Base-by-base conservation (phyloP, 2,888 invertebrate species). In the Zonitis immaculata region DNA sequence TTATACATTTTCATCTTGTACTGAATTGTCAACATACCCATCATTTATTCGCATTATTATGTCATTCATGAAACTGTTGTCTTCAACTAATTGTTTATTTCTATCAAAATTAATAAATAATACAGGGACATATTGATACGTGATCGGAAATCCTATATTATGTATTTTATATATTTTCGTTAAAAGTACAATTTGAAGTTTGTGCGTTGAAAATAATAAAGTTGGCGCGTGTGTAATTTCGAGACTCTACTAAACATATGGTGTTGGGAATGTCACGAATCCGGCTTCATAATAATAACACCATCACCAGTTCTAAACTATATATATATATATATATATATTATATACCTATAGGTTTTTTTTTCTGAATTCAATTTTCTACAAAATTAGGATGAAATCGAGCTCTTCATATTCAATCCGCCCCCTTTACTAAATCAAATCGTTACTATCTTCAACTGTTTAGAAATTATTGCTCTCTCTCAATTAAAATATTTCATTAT, bases 131-230 rank as follows among this genome's bases (percentile, higher is more conserved):
- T 4, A 39, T n/a, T 42, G 16, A n/a, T 27, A 48, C 42, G 48
- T 45, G 45, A 45, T 16, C 45, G 45, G 45, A 45, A 44, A 22
- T 22, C 4, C 11, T 42, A 42, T 4, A 42, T 7, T 9, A 42
- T 22, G 16, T 5, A 22, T n/a, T n/a, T n/a, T 22, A 22, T 22
- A 5, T 22, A 22, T 22, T 14, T 42, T 16, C 42, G n/a, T 18
- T 9, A 42, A 42, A 42, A 61, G 52, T 56, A 58, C 22, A 3
- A 5, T 22, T 22, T 22, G 22, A 51, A 59, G 53, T 59, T 59
- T 54, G 39, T 42, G 50, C 53, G 54, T 47, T 54, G 51, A 57
- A n/a, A n/a, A 51, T 55, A 55, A 59, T 54, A 54, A 56, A 59
- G 59, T 60, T 60, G 56, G 43, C 47, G 54, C 54, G 54, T 54